Evolutionary conservation across 2,113 vertebrate species (phyloP).

Genomic region (Hippoglossus stenolepis): DNA sequence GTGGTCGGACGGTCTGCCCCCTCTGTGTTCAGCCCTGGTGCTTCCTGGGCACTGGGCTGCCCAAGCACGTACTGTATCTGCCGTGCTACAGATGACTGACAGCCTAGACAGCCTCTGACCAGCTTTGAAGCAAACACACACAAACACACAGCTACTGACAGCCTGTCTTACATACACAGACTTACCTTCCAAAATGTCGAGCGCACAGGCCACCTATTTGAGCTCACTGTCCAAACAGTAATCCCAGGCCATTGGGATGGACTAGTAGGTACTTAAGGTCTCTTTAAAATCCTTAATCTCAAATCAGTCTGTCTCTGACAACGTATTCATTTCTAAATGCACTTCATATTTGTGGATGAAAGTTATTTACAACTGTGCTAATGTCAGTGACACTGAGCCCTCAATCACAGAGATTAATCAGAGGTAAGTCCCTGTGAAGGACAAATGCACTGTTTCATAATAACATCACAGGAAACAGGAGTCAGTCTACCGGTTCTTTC

Average conservation of each 20-base stretch:
- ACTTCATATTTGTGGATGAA: conserved; percentile 11
- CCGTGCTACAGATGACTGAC: conserved; percentile 57
- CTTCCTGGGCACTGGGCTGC: conserved; percentile 32
- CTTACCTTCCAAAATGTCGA: background rate
- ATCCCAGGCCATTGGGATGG: background rate
- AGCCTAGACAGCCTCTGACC: conserved; percentile 65
- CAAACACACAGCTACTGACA: conserved; percentile 44
- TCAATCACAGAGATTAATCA: conserved; percentile 26
- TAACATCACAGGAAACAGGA: conserved; percentile 16
- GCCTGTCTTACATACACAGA: conserved; percentile 23
- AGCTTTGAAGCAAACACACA: conserved; percentile 53
- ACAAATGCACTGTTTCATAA: conserved; percentile 26
- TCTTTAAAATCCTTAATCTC: background rate
- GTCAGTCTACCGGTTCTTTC: conserved; percentile 2
- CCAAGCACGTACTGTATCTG: conserved; percentile 44
- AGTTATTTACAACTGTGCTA: conserved; percentile 30
- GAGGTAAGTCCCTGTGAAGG: conserved; percentile 19
- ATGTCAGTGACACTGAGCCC: conserved; percentile 9
- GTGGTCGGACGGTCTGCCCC: conserved; percentile 32
- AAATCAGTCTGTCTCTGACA: background rate
- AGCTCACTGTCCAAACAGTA: conserved; percentile 6
- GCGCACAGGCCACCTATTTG: conserved; percentile 12
- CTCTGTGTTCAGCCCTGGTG: conserved; percentile 22
- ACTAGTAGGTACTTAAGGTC: background rate
- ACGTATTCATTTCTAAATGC: background rate